Percentiles rank a stretch among this genome's conserved stretches.
These are phyloP conservation scores for Apostichopus japonicus DNA, from an alignment of 35 echinoderm and acorn worm genomes.

Conservation along the genomic window DNA sequence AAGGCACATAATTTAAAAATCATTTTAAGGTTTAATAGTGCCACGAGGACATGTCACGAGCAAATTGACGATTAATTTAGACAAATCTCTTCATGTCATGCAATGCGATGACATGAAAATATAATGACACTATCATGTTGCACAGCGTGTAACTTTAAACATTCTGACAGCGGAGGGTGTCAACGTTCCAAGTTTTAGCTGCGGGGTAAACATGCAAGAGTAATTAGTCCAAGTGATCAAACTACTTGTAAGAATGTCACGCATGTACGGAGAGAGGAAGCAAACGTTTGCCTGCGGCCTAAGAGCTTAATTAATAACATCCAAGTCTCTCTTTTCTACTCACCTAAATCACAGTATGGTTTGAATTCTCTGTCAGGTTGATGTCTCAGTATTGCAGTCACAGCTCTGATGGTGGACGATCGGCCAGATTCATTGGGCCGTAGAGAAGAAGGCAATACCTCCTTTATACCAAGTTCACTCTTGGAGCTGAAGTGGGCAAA, in stretches of 20 bases:
- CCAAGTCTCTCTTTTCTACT: not conserved
- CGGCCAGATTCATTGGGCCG: too few relatives aligned
- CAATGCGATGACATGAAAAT: not conserved
- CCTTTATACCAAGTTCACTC: too few relatives aligned
- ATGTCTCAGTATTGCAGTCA: not conserved
- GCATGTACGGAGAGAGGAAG: not conserved
- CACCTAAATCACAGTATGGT: constrained; percentile 26
- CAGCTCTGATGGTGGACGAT: not conserved
- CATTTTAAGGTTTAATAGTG: too few relatives aligned
- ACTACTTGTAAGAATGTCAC: not conserved
- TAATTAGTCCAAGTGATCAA: not conserved
- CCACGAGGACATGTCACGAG: too few relatives aligned
- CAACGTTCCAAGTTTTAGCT: not conserved
- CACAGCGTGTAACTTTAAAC: not conserved
- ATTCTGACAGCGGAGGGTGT: not conserved
- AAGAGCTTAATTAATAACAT: not conserved
- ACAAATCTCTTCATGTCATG: not conserved
- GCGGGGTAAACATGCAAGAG: not conserved
- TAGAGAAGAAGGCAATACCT: too few relatives aligned
- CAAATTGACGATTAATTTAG: not conserved
- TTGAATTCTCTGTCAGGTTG: not conserved
- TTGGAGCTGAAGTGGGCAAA: too few relatives aligned
- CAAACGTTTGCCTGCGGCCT: not conserved
- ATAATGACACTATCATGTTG: not conserved
- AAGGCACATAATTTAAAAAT: too few relatives aligned